Base-by-base conservation (phyloP, 2,888 invertebrate genomes). In the Stenodema calcarata region DNA sequence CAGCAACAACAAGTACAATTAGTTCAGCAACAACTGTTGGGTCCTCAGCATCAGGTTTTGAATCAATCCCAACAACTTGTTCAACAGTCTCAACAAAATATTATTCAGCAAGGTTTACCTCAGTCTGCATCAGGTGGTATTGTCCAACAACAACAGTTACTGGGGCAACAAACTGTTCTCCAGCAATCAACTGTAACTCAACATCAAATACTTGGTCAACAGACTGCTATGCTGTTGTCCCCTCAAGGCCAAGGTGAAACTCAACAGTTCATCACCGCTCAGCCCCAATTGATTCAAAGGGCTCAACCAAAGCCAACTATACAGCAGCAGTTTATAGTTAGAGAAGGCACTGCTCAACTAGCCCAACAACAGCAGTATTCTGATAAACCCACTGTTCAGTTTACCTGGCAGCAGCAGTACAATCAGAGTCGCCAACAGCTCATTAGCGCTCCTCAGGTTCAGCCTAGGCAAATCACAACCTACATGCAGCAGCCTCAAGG, bases 1-100 rank as follows among this genome's bases (percentile, higher is more conserved):
- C 44, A 47, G 16, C 78, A 92, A 93, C 88, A 92, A 82, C 91
- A 91, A 87, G 91, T 91, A 9, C 90, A 90, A 88, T 90, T 90
- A 62, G 90, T 90, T 86, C 89, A 90, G 44, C 90, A 90, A 42
- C 91, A 91, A 42, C 89, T 89, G 14, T 90, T 91, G 41, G 88
- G 91, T 9, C 90, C 91, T 76, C 92, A 90, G 86, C 90, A 91
- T 54, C 89, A 90, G 83, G 91, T 91, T 87, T 92, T 92, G 87
- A 92, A 92, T 0, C 92, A 92, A 90, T 92, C 92, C 0, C 89
- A 92, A 9, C 90, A 92, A 92, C 88, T 92, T 88, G 91, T 93
- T 7, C 92, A 93, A 89, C 93, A 93, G 92, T 92, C 92, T 1
- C 92, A 91, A 88, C 91, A 92, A 91, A 88, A 89, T 90, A 28